Conservation (phyloP, 1,140 invertebrate species). For the Drosophila sucinea region DNA sequence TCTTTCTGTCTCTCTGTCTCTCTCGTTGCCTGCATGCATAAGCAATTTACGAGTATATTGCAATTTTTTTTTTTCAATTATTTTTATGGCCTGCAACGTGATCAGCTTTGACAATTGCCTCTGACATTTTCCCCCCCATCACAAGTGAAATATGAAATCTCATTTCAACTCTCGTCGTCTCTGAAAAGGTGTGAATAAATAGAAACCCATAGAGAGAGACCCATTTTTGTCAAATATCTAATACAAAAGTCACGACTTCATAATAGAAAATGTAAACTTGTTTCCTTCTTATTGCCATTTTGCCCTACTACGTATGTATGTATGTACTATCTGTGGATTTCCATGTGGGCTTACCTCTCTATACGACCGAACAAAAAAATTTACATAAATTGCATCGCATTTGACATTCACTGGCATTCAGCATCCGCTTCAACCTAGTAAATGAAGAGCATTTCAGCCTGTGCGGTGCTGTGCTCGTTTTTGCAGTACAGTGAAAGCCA, state of each 20-base stretch:
- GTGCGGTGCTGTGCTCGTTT: conserved; percentile 4
- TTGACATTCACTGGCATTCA: conserved; percentile 54
- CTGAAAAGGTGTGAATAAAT: conserved; percentile 11
- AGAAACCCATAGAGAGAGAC: not conserved
- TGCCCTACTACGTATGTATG: conserved; percentile 18
- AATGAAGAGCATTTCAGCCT: conserved; percentile 38
- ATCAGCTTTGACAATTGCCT: conserved; percentile 63
- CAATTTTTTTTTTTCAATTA: conserved; percentile 70
- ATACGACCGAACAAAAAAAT: conserved; percentile 38
- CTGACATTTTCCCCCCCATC: conserved; percentile 58
- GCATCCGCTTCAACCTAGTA: conserved; percentile 65
- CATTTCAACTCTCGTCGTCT: not conserved
- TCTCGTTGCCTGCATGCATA: conserved; percentile 60
- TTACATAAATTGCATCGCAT: conserved; percentile 67
- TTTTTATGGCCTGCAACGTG: conserved; percentile 72
- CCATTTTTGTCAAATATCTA: conserved; percentile 19
- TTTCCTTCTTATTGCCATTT: not conserved
- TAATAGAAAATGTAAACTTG: conserved; percentile 20
- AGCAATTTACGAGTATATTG: conserved; percentile 61
- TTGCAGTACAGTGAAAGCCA: conserved; percentile 41
- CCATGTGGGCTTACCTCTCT: conserved; percentile 24
- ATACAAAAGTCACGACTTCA: conserved; percentile 20
- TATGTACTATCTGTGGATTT: conserved; percentile 12
- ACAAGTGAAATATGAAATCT: conserved; percentile 8
- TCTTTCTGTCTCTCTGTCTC: not conserved